Conservation (phyloP, 1,140 invertebrate genomes). For the Zaprionus ghesquierei region DNA sequence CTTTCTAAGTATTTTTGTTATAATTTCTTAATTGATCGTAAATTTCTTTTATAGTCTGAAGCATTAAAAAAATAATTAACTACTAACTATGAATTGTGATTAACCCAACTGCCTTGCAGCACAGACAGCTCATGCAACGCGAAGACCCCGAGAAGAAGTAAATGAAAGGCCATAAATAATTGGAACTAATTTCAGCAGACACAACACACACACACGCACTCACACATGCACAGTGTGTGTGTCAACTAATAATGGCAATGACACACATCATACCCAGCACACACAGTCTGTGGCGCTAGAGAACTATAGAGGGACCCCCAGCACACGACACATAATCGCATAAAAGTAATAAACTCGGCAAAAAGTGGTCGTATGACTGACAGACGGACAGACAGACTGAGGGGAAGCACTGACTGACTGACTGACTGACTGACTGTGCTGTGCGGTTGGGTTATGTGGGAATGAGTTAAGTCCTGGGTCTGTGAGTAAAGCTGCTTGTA, state of each 20-base stretch:
- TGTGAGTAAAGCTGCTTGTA: slow-evolving; percentile 10
- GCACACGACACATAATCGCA: slow-evolving; percentile 74
- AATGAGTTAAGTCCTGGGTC: not conserved
- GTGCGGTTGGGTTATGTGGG: not conserved
- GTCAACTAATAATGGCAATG: slow-evolving; percentile 71
- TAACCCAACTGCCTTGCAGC: slow-evolving; percentile 18
- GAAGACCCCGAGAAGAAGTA: slow-evolving; percentile 15
- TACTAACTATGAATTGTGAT: slow-evolving; percentile 32
- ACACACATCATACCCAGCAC: slow-evolving; percentile 37
- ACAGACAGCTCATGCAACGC: not conserved
- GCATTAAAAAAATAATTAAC: slow-evolving; percentile 14
- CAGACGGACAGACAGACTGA: slow-evolving; percentile 41
- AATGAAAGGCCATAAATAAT: slow-evolving; percentile 67
- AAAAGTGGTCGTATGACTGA: slow-evolving; percentile 63
- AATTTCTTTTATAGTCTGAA: not conserved
- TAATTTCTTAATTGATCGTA: not conserved
- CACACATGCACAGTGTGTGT: slow-evolving; percentile 10
- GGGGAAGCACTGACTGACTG: slow-evolving; percentile 18
- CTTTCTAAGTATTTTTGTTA: not conserved
- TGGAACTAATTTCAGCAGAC: slow-evolving; percentile 64
- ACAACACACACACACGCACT: slow-evolving; percentile 3
- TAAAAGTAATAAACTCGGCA: slow-evolving; percentile 77
- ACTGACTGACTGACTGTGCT: slow-evolving; percentile 10
- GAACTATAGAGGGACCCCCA: slow-evolving; percentile 9
- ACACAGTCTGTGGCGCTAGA: not conserved